These are phyloP conservation scores for Drosophila mulleri DNA, from an alignment of 2,888 invertebrate genomes.

Conservation along the genomic window DNA sequence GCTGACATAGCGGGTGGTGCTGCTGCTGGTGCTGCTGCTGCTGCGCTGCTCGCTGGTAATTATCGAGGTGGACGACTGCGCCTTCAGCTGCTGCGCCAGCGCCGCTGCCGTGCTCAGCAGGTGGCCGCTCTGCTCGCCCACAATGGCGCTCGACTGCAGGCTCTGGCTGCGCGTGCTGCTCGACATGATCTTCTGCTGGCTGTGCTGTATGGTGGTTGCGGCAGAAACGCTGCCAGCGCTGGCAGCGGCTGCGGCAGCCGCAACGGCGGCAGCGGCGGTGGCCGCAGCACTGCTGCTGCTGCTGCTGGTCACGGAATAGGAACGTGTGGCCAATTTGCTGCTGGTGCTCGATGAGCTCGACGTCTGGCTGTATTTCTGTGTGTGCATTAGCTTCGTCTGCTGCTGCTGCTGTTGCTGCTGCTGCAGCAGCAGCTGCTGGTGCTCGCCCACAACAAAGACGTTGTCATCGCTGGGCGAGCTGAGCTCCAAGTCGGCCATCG, in stretches of 20 bases:
- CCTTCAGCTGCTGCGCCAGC: constrained; percentile 86
- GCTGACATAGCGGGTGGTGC: constrained; percentile 70
- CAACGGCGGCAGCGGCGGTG: constrained; percentile 30
- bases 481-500: constrained; percentile 67
- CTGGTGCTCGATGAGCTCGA: constrained; percentile 58
- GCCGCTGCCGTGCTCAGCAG: constrained; percentile 59
- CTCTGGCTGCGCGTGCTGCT: constrained; percentile 83
- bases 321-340: constrained; percentile 73
- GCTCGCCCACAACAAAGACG: constrained; percentile 47
- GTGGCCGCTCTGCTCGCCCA: constrained; percentile 73
- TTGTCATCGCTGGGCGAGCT: constrained; percentile 59
- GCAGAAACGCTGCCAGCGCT: neutral
- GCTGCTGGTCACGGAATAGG: constrained; percentile 68
- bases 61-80: constrained; percentile 84
- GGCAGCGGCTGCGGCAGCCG: neutral
- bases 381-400: constrained; percentile 50
- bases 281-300: constrained; percentile 44
- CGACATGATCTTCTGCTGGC: constrained; percentile 77
- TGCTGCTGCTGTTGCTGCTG: constrained; percentile 48
- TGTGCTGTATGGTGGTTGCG: constrained; percentile 22
- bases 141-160: constrained; percentile 78
- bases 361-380: constrained; percentile 64
- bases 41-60: constrained; percentile 81
- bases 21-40: constrained; percentile 58
- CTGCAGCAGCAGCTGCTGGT: constrained; percentile 22